Conservation (phyloP, 2,113 vertebrate genomes). For the Erinaceus europaeus region DNA sequence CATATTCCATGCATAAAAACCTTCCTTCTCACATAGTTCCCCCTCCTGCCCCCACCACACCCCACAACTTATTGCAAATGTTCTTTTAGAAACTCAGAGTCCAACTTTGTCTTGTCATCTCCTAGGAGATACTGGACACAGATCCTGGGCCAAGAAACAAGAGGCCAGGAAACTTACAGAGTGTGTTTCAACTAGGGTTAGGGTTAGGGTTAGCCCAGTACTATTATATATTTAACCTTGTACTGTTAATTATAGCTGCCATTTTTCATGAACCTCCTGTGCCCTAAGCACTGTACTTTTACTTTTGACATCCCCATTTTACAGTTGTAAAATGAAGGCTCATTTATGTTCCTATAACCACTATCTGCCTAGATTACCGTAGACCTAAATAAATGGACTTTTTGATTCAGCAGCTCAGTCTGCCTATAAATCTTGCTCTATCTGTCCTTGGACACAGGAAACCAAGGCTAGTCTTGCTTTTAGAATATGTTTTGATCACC, state of each 20-base stretch:
- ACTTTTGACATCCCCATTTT: neutral
- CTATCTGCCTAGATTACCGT: neutral
- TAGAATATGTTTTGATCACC: neutral
- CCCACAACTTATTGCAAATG: too few relatives aligned
- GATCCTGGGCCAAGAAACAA: rapidly evolving
- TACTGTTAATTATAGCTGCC: rapidly evolving
- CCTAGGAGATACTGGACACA: neutral
- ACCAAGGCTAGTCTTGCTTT: neutral
- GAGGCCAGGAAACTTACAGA: too few relatives aligned
- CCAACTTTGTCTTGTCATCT: neutral
- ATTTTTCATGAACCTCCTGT: neutral
- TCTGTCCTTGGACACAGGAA: neutral
- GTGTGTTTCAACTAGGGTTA: too few relatives aligned
- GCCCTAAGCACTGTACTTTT: rapidly evolving
- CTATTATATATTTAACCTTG: too few relatives aligned
- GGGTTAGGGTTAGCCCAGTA: too few relatives aligned
- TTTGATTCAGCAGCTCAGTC: neutral
- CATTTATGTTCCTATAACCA: rapidly evolving
- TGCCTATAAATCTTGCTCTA: neutral
- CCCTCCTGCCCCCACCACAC: too few relatives aligned
- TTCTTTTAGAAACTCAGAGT: neutral
- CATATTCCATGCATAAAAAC: neutral
- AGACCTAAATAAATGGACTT: neutral
- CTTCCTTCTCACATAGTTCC: neutral
- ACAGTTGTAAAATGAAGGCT: neutral